Base-by-base conservation (phyloP, 2,113 vertebrate species). In the Pollachius pollachius region DNA sequence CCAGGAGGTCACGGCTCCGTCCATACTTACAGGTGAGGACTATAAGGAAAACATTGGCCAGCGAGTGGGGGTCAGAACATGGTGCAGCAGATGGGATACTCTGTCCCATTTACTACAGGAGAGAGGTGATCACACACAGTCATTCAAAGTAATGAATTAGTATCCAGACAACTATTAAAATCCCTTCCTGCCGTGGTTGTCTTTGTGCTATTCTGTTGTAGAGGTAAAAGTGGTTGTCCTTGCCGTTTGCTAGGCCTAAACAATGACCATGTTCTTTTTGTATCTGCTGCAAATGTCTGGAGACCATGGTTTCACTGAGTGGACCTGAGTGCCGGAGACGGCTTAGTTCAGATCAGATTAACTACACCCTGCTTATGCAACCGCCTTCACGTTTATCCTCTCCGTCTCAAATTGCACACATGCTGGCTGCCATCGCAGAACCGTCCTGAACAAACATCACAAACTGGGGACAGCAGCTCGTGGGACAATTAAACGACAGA, bases 71-170 rank as follows among this genome's bases (percentile, higher is more conserved):
- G 83, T 93, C 91, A 92, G 84, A 89, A 84, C 77, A 92, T 85
- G 90, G 84, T 85, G 88, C 90, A 93, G 90, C 91, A 93, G 81
- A 90, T 84, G 66, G 86, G 85, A 88, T 74, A 81, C 79, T 87
- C 88, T 77, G 78, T 72, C 75, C 86, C 82, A 78, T 87, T 86
- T 59, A 64, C 91, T 92, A 88, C 48, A 74, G 76, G 73, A 90
- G 79, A 90, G 68, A 90, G 62, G 58, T 72, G 72, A 79, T 78
- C 37, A 81, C 70, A 81, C 37, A 48, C 30, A 48, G 41, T 12
- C 41, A 48, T 13, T 48, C 41, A 48, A 48, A 48, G 41, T 48
- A 48, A 48, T 2, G 12, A 13, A 48, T 48, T 48, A 48, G 8
- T 48, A 48, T 48, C 8, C 12, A 11, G 11, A 9, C 41, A 48